Evolutionary conservation across 2,888 invertebrate genomes (phyloP).

Genomic region (Agonopterix arenella): DNA sequence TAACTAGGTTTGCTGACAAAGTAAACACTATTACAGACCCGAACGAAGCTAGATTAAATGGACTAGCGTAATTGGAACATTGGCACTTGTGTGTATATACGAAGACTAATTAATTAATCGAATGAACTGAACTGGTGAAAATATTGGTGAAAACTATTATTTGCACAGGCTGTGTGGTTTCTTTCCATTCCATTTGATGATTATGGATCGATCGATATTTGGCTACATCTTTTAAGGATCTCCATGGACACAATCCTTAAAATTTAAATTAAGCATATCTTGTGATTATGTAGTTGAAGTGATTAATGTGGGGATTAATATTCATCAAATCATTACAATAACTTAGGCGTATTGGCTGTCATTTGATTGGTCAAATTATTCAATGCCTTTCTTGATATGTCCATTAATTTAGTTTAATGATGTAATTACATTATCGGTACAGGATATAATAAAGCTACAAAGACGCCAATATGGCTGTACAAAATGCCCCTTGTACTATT

Average conservation of each 20-base stretch:
- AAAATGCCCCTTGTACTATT: slow-evolving; percentile 4
- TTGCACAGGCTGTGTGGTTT: too few species aligned
- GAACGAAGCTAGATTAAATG: slow-evolving; percentile 1
- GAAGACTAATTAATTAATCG: slow-evolving; percentile 5
- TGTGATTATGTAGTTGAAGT: too few species aligned
- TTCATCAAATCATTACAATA: too few species aligned
- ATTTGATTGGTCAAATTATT: neutral
- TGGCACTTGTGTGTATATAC: neutral
- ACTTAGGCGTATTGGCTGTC: too few species aligned
- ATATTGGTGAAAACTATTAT: too few species aligned
- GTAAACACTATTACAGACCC: neutral
- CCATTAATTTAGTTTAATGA: slow-evolving; percentile 5
- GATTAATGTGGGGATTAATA: too few species aligned
- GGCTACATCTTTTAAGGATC: too few species aligned
- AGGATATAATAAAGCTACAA: slow-evolving; percentile 6
- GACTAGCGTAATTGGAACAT: neutral
- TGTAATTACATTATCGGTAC: slow-evolving; percentile 18
- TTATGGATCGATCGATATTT: too few species aligned
- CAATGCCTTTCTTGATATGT: neutral
- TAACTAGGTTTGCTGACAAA: neutral
- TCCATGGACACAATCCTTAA: too few species aligned
- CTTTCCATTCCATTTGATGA: too few species aligned
- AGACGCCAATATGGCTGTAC: slow-evolving; percentile 2
- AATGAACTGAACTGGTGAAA: neutral
- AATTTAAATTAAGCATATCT: too few species aligned